Conservation (phyloP, 2,113 vertebrate genomes). For the Prunella fulvescens region DNA sequence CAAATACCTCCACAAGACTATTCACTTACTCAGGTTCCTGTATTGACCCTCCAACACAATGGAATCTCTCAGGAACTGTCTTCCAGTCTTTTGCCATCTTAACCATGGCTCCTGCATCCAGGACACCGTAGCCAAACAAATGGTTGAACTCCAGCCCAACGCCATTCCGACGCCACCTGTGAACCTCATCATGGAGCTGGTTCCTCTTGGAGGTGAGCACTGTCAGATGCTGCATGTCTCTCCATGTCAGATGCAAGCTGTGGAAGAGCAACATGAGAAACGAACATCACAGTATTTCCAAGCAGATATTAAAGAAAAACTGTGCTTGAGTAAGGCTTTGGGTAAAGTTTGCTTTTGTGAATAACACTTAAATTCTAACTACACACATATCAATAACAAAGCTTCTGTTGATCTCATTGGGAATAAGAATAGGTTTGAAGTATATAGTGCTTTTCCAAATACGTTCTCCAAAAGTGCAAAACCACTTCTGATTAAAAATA, state of each 20-base stretch:
- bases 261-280: background rate
- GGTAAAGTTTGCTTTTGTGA: background rate
- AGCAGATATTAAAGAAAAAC: background rate
- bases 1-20: background rate
- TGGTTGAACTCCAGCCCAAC: slow-evolving; percentile 98
- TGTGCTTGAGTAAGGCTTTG: background rate
- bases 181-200: slow-evolving; percentile 96
- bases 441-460: background rate
- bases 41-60: slow-evolving; percentile 92
- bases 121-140: slow-evolving; percentile 94
- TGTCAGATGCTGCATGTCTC: slow-evolving; percentile 96
- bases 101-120: slow-evolving; percentile 96
- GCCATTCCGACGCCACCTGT: slow-evolving; percentile 93
- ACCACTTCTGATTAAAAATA: background rate
- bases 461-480: background rate
- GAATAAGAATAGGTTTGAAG: background rate
- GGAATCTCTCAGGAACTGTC: slow-evolving; percentile 94
- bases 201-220: slow-evolving; percentile 98
- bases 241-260: slow-evolving; percentile 92
- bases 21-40: slow-evolving; percentile 89
- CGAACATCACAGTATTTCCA: background rate
- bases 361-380: background rate
- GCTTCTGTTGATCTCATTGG: background rate
- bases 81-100: slow-evolving; percentile 98
- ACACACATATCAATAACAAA: background rate